These are phyloP conservation scores for Columbina picui DNA, from an alignment of 2,113 vertebrate genomes.

Conservation along the genomic window DNA sequence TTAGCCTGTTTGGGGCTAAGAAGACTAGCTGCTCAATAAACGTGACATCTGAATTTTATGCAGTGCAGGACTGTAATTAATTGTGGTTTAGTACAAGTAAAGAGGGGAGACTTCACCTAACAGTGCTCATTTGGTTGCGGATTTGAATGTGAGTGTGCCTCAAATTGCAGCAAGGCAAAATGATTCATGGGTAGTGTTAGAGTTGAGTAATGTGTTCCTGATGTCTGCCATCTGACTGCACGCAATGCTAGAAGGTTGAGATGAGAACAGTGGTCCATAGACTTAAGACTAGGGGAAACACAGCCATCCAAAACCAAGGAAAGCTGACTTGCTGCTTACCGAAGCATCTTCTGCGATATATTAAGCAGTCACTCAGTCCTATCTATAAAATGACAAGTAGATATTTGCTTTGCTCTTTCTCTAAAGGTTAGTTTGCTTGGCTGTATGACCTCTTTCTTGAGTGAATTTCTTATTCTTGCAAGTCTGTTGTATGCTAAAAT, in stretches of 20 bases:
- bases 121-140: not conserved
- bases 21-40: not conserved
- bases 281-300: not conserved
- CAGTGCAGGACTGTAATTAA: not conserved
- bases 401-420: not conserved
- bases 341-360: not conserved
- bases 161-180: not conserved
- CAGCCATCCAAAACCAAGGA: not conserved
- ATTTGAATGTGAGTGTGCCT: not conserved
- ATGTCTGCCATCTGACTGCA: not conserved
- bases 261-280: not conserved
- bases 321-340: not conserved
- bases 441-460: not conserved
- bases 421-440: not conserved
- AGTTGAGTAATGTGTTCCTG: not conserved
- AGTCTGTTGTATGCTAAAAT: not conserved
- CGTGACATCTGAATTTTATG: not conserved
- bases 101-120: not conserved
- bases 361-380: not conserved
- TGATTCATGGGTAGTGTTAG: not conserved
- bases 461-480: not conserved
- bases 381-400: not conserved
- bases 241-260: fast-evolving
- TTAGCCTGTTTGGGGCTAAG: not conserved
- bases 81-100: not conserved